Base-by-base conservation (phyloP, 2,888 invertebrate genomes). In the Lasiommata megera region DNA sequence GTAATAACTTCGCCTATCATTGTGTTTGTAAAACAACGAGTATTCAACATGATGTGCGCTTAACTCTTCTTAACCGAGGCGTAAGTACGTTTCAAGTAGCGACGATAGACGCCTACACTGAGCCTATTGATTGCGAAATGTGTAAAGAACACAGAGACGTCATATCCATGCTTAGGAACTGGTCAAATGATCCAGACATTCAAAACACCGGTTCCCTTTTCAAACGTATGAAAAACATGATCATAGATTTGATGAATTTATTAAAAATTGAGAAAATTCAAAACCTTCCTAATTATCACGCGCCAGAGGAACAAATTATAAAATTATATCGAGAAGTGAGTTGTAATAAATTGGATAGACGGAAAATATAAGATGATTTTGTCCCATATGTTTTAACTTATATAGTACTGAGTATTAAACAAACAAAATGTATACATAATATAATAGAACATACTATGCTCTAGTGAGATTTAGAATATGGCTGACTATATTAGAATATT, bases 231-330 rank as follows among this genome's bases (percentile, higher is more conserved):
- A 80, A 71, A 67, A 57, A 58, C 0, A 68, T 63, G 43, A 38
- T 81, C 1, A 59, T 16, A 1, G 60, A 65, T n/a, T 56, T 76
- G 12, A 36, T 78, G 0, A 69, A 73, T 11, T 63, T 61, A 18
- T 67, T 85, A 1, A 73, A 72, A 54, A 60, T 80, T 11, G 73
- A 80, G 56, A 84, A 82, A 71, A 84, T 86, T 63, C 68, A 80
- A 66, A 73, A 59, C 59, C 53, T 80, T 53, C 75, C 80, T 9
- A 60, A 66, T 9, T 75, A 74, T 56, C 56, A 56, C 18, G 54
- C 67, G n/a, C 54, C 61, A 1, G 66, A 77, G 18, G 62, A 63
- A 44, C 57, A 72, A 58, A 60, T 65, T 31, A 48, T 77, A 23
- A 72, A 69, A 56, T 70, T 85, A 56, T 84, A 79, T 62, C 73